Evolutionary conservation across 2,888 invertebrate genomes (phyloP), one percentile per base, ranked within the genome.

Genomic region (Yponomeuta plumbellus): DNA sequence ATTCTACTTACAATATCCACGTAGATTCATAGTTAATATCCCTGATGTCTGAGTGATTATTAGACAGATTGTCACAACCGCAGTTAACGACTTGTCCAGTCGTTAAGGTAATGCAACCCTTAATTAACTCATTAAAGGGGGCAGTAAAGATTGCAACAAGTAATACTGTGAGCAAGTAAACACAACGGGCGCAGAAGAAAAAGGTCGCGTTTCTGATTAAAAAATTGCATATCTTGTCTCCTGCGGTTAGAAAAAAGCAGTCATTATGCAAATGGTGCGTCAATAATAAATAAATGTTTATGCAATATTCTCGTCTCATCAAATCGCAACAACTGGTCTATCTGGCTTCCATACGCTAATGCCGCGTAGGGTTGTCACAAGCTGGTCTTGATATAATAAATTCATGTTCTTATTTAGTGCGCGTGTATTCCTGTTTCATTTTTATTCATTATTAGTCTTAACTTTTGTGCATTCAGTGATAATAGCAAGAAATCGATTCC

Each of bases 301-400:
- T 81, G 85, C 84, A 84, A 86, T 84, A 80, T 75, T 78, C 75
- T 81, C 76, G 80, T 78, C 78, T 71, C 76, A 86, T 86, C 83
- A 89, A 90, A 90, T 90, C 89, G 86, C 83, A 75, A 80, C 85
- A 80, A 88, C 88, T 77, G 73, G 89, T 82, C 78, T 70, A 71
- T 73, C 84, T 75, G 72, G 83, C 80, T 58, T 17, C 57, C 57
- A 44, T 58, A 26, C 17, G 59, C 22, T 11, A 56, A 11, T 56
- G 57, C 56, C 11, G n/a, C 17, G 20, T 63, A 40, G 63, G 63
- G 44, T 63, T 40, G 63, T 17, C 22, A 13, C 40, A 44, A 63
- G 44, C 17, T 61, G 23, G 34, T 34, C 34, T 34, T 34, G 34
- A 6, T 34, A 8, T 34, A 8, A 8, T 1, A 34, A 34, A 34